Conservation (phyloP, 2,888 invertebrate genomes). For the Ceriagrion tenellum region DNA sequence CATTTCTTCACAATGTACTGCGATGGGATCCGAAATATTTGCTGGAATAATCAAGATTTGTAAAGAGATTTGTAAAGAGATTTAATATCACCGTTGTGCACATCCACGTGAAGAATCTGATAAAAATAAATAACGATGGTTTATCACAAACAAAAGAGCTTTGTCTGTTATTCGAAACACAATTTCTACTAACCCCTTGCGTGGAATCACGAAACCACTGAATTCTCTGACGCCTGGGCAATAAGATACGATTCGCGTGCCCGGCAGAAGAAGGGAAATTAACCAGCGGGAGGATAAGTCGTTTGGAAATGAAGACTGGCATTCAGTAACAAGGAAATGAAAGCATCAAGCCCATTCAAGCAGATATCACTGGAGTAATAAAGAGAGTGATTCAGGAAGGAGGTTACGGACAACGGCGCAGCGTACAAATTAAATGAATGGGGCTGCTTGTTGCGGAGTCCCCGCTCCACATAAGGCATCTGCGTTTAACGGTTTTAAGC, state of each 20-base stretch:
- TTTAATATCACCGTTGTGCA: too few species aligned
- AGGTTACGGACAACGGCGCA: not conserved
- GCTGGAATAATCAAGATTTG: too few species aligned
- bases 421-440: not conserved
- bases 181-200: too few species aligned
- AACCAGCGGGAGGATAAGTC: not conserved
- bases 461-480: not conserved
- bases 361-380: not conserved
- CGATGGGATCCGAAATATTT: too few species aligned
- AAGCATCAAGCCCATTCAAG: not conserved
- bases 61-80: too few species aligned
- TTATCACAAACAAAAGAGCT: too few species aligned
- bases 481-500: not conserved
- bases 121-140: too few species aligned
- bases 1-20: too few species aligned
- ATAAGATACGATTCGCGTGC: not conserved
- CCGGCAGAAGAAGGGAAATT: not conserved
- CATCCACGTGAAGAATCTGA: too few species aligned
- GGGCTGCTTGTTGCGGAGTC: not conserved
- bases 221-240: not conserved
- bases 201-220: not conserved
- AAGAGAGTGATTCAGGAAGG: not conserved
- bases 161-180: too few species aligned
- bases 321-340: conserved; percentile 28
- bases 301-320: not conserved